Evolutionary conservation across 2,888 invertebrate species (phyloP).

Genomic region (Pantelozetes paolii): DNA sequence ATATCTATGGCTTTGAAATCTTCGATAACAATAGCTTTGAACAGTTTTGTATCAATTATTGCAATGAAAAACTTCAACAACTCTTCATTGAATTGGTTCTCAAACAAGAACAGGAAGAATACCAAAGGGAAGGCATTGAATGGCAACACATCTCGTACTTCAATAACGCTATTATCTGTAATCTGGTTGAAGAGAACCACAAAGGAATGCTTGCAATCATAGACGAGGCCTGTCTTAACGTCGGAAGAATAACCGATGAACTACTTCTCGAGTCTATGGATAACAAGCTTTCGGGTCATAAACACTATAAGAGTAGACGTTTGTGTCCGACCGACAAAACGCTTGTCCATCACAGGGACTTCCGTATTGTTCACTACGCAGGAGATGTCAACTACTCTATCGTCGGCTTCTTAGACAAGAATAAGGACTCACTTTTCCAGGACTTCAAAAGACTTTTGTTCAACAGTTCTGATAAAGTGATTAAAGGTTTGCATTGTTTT

Average conservation of each 20-base stretch:
- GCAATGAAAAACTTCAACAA: conserved; percentile 97
- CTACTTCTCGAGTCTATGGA: conserved; percentile 90
- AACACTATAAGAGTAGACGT: conserved; percentile 74
- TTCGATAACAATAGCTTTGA: conserved; percentile 86
- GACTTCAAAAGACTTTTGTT: conserved; percentile 78
- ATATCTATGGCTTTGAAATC: conserved; percentile 98
- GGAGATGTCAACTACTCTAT: conserved; percentile 88
- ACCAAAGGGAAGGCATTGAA: conserved; percentile 86
- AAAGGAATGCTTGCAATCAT: conserved; percentile 85
- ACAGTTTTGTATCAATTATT: conserved; percentile 98
- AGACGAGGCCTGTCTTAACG: conserved; percentile 94
- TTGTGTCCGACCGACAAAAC: conserved; percentile 55
- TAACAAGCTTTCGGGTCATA: conserved; percentile 73
- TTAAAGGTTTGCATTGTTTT: conserved; percentile 52
- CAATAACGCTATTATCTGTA: conserved; percentile 94
- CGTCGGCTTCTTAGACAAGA: conserved; percentile 82
- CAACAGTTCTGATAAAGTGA: conserved; percentile 63
- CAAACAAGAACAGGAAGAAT: conserved; percentile 97
- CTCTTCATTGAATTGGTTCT: conserved; percentile 94
- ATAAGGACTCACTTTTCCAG: conserved; percentile 82
- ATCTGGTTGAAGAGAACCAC: conserved; percentile 87
- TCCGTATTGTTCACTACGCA: conserved; percentile 83
- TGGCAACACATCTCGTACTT: conserved; percentile 95
- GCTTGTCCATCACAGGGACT: conserved; percentile 63
- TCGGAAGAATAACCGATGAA: conserved; percentile 77